Base-by-base conservation (phyloP, 2,888 invertebrate genomes). In the Eupithecia tripunctaria region DNA sequence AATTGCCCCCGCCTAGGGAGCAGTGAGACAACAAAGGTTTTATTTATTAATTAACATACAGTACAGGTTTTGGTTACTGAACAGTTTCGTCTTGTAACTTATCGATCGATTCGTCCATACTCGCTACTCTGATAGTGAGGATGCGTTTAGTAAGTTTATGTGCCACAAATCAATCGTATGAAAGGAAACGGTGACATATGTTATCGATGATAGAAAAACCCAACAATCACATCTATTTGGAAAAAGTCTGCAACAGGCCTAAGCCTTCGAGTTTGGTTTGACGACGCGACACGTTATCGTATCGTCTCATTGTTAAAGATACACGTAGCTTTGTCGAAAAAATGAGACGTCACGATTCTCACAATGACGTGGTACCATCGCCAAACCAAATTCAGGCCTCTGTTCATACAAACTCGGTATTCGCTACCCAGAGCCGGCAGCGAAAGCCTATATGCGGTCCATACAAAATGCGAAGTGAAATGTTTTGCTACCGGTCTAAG, bases 71-170 rank as follows among this genome's bases (percentile, higher is more conserved):
- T 4, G 10, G 21, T 10, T 21, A 51, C 47, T 51, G 47, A 21
- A 51, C 47, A 21, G n/a, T 51, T 43, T n/a, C 10, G 8, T 51
- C 1, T 21, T 21, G 47, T n/a, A 21, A 51, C n/a, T 56, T 25
- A 56, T 21, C 56, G 56, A 56, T 60, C 60, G 60, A 60, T 64
- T 38, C 36, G 41, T 64, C 64, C 36, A 64, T 36, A 12, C 38
- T 64, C 38, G 64, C 25, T 59, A 25, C 29, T 36, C 36, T 21
- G n/a, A n/a, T 36, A 25, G 38, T 64, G 38, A 21, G 38, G 8
- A 51, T 43, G 56, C 43, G 47, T 41, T 66, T 62, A 43, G n/a
- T 32, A 51, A 36, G 60, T 27, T 32, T 15, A 41, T 38, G 60
- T 25, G 43, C 41, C 18, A 43, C 27, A 41, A 27, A 67, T 18